phyloP scores from a whole-genome alignment of 2,888 invertebrate species.

The Psylliodes chrysocephalus region DNA sequence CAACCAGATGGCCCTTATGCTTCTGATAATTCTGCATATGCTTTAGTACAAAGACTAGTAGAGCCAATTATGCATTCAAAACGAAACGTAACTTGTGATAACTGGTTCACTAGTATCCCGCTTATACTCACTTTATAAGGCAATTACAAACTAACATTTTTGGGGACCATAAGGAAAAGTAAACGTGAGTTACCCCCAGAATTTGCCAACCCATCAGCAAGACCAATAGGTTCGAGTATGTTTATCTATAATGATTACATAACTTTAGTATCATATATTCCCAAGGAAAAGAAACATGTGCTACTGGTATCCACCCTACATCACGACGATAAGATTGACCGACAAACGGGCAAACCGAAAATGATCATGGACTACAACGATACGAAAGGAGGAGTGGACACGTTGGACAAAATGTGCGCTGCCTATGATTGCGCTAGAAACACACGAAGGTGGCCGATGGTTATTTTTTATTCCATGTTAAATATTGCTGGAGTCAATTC shows the following conservation, averaged over 20 bases:
- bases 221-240: conserved; percentile 41
- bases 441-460: no score
- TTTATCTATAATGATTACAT: no score
- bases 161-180: conserved; percentile 50
- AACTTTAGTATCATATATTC: no score
- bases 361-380: no score
- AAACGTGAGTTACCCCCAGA: no score
- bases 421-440: no score
- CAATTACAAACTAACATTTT: conserved; percentile 44
- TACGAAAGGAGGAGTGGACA: no score
- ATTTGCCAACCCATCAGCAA: conserved; percentile 47
- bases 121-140: conserved; percentile 21
- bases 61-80: conserved; percentile 37
- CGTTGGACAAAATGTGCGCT: no score
- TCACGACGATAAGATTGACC: no score
- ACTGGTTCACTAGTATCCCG: conserved; percentile 36
- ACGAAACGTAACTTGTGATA: conserved; percentile 38
- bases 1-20: conserved; percentile 50
- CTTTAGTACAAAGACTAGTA: conserved; percentile 34
- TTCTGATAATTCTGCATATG: conserved; percentile 36
- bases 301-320: conserved; percentile 49
- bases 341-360: conserved; percentile 37
- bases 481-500: no score
- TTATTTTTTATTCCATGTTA: no score
- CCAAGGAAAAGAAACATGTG: conserved; percentile 51